phyloP scores from a whole-genome alignment of 2,113 vertebrate genomes.

The Geococcyx californianus region DNA sequence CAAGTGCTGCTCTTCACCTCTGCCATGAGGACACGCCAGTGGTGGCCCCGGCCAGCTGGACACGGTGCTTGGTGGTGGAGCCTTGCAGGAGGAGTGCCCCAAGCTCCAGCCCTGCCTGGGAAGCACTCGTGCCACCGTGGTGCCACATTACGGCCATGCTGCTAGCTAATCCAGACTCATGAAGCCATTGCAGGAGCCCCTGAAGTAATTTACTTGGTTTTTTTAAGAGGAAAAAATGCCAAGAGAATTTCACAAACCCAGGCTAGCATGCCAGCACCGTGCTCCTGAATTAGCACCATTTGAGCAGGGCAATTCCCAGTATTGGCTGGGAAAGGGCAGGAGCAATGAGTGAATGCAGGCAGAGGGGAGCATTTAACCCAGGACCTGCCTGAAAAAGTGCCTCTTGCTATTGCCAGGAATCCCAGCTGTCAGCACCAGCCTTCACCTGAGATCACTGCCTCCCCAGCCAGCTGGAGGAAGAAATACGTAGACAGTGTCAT shows the following conservation, averaged over 20 bases:
- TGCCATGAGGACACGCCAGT: not conserved
- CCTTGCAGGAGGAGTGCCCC: not conserved
- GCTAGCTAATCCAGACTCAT: not conserved
- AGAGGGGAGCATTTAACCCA: not conserved
- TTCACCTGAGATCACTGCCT: not conserved
- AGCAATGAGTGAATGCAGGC: not conserved
- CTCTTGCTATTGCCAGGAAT: not conserved
- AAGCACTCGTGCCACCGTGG: not conserved
- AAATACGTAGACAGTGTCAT: fast-evolving
- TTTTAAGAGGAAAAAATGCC: not conserved
- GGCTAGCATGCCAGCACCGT: not conserved
- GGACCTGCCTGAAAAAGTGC: not conserved
- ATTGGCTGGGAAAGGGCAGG: not conserved
- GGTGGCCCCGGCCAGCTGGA: not conserved
- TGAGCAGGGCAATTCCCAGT: not conserved
- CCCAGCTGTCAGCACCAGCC: not conserved
- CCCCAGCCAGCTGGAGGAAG: not conserved
- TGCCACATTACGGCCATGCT: not conserved
- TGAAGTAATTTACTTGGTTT: not conserved
- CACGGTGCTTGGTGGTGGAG: not conserved
- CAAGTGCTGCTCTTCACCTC: not conserved
- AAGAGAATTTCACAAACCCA: not conserved
- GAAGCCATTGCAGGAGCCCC: not conserved
- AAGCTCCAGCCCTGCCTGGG: not conserved
- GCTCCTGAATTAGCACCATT: not conserved